Base-by-base conservation (phyloP, 2,888 invertebrate species). In the Pseudanteris insignis region DNA sequence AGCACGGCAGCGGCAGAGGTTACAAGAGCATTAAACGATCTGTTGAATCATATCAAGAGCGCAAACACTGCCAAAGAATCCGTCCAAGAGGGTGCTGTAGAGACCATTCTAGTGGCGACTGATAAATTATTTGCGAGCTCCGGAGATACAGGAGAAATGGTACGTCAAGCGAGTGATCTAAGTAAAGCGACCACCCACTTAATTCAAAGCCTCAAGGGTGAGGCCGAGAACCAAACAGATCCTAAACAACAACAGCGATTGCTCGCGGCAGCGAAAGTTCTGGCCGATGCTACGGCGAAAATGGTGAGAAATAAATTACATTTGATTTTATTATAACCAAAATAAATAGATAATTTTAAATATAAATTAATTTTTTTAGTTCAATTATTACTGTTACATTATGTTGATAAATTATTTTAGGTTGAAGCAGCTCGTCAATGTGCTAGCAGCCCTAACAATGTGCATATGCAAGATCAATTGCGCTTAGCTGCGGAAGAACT, bases 201-300 rank as follows among this genome's bases (percentile, higher is more conserved):
- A 53, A 96, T 98, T 59, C 91, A 93, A 72, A 92, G 92, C 70
- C 96, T 99, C 73, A 95, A 97, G 73, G 85, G 93, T 34, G 96
- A 98, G 76, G 98, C 98, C 0, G 96, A 96, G 73, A 86, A 86
- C 26, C 89, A 93, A 71, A 88, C 90, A 0, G 91, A 91, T 77
- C 89, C 93, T 0, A 95, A 95, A 46, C 85, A 90, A n/a, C 96
- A 96, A 72, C 88, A 92, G 64, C 87, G 92, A 51, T 81, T 99
- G 41, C 81, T 99, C 33, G 94, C 94, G 0, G 99, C 99, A 0
- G 99, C 99, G 9, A 96, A 96, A 77, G 86, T 92, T 50, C 78
- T 93, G 32, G 98, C 98, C 0, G 97, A 98, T 80, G 98, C 98
- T 1, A 99, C 99, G 0, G 93, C 96, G 0, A 86, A 91, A 67